Conservation (phyloP, 2,797 vertebrate species). For the Liparis tanakae region DNA sequence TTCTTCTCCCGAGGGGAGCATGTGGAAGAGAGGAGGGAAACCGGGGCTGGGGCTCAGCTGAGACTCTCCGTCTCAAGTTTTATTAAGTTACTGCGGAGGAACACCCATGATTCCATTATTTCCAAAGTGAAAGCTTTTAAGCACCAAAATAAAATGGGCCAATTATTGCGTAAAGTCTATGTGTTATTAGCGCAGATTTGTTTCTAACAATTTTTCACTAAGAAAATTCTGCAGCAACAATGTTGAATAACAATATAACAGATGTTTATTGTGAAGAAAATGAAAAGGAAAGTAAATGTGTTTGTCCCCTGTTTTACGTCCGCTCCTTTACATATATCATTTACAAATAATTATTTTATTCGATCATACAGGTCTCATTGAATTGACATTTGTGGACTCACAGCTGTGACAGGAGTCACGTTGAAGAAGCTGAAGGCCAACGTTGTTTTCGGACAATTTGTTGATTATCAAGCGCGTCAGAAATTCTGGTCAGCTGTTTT, state of each 20-base stretch:
- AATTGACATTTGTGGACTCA: background rate
- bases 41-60: background rate
- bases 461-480: background rate
- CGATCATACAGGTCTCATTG: background rate
- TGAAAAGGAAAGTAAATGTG: too few relatives aligned
- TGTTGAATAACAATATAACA: too few relatives aligned
- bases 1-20: background rate
- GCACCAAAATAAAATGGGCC: background rate
- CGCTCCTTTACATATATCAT: background rate
- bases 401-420: background rate
- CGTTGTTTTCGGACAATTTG: background rate
- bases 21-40: background rate
- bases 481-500: background rate
- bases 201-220: too few relatives aligned
- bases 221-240: too few relatives aligned
- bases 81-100: background rate
- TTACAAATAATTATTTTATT: background rate
- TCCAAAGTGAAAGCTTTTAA: background rate
- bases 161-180: background rate
- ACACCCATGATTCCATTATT: background rate
- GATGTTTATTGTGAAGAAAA: too few relatives aligned
- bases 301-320: too few relatives aligned
- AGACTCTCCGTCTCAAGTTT: background rate
- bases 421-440: background rate
- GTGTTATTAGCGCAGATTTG: too few relatives aligned